Percentiles rank a stretch among this genome's conserved stretches.
phyloP scores from a whole-genome alignment of 2,888 invertebrate genomes.

The Autographa pulchrina region DNA sequence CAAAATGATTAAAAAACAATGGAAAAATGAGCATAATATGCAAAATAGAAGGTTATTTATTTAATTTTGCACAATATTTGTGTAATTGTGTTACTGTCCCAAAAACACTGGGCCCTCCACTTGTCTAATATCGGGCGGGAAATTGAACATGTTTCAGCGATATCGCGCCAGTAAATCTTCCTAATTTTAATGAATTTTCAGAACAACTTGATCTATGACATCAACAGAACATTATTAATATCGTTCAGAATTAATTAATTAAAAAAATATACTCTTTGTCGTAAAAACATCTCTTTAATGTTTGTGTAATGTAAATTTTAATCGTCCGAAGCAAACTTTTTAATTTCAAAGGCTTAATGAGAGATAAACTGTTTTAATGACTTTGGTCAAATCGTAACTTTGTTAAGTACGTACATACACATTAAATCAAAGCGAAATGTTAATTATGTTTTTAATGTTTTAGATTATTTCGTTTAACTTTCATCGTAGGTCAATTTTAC shows the following conservation, averaged over 20 bases:
- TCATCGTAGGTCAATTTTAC: neutral
- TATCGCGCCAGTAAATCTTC: conserved; percentile 58
- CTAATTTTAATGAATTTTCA: conserved; percentile 63
- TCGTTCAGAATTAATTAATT: conserved; percentile 40
- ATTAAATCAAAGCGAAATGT: conserved; percentile 1
- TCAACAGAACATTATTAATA: conserved; percentile 54
- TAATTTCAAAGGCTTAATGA: neutral
- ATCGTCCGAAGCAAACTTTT: neutral
- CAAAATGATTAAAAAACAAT: no score
- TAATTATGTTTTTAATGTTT: conserved; percentile 1
- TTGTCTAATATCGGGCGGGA: conserved; percentile 43
- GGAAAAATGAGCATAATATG: no score
- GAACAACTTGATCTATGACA: conserved; percentile 51
- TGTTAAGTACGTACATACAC: conserved; percentile 1
- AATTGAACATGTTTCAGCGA: conserved; percentile 61
- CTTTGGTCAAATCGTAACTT: neutral
- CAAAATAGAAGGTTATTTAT: no score
- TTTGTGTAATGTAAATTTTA: conserved; percentile 3
- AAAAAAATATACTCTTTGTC: conserved; percentile 24
- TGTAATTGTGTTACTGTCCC: conserved; percentile 15
- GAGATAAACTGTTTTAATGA: conserved; percentile 2
- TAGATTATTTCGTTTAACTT: neutral
- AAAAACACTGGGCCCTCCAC: conserved; percentile 21
- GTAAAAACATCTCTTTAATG: neutral
- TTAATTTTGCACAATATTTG: neutral